phyloP scores from a whole-genome alignment of 1,140 invertebrate genomes.

The Saccostrea echinata region DNA sequence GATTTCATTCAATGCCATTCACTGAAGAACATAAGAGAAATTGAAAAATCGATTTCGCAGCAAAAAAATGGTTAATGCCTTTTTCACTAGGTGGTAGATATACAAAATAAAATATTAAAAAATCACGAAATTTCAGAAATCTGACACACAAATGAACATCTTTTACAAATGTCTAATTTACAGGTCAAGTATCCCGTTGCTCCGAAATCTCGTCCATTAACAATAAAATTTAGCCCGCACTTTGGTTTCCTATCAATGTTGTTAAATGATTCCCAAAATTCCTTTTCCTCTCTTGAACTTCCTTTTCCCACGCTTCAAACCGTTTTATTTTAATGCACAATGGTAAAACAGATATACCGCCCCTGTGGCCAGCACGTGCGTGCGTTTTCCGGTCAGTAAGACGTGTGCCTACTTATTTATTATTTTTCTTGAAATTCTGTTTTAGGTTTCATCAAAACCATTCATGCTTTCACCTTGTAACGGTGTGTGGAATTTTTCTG shows the following conservation, averaged over 20 bases:
- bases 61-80: no score
- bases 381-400: constrained; percentile 9
- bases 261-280: not conserved
- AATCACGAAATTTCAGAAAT: not conserved
- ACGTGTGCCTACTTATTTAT: constrained; percentile 24
- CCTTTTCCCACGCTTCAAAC: not conserved
- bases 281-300: not conserved
- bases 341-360: constrained; percentile 12
- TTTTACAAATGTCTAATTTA: not conserved
- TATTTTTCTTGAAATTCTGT: not conserved
- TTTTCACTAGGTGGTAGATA: no score
- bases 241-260: constrained; percentile 12
- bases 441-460: constrained; percentile 35
- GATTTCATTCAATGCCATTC: no score
- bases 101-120: no score
- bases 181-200: not conserved
- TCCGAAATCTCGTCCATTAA: not conserved
- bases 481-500: not conserved
- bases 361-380: constrained; percentile 22
- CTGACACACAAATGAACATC: not conserved
- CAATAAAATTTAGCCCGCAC: not conserved
- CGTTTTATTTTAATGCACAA: constrained; percentile 24
- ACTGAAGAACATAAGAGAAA: no score
- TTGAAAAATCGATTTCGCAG: no score
- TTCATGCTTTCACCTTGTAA: constrained; percentile 5